A percentile compares a stretch with the other conserved stretches of the same genome.
Evolutionary conservation across 2,888 invertebrate species (phyloP).

Genomic region (Ormyrus labotus): DNA sequence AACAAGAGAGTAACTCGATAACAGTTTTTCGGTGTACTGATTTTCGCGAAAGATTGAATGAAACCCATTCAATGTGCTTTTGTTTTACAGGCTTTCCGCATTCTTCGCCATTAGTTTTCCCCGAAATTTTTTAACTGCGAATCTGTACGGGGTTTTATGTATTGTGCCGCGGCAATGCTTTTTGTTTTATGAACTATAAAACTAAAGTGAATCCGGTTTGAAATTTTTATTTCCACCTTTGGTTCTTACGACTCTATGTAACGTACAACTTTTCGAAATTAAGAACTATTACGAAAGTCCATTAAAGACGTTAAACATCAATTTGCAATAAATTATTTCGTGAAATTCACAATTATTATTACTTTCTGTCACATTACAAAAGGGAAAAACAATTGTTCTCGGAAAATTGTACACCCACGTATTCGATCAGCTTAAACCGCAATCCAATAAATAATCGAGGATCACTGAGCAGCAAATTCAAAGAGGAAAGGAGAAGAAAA

Average conservation of each 20-base stretch:
- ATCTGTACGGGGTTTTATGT: neutral
- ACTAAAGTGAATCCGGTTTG: constrained; percentile 3
- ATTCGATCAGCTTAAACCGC: no score
- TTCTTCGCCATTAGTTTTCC: constrained; percentile 35
- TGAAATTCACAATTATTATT: no score
- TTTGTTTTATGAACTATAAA: constrained; percentile 15
- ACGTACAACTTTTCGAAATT: no score
- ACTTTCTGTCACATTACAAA: no score
- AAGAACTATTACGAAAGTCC: no score
- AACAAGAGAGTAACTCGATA: constrained; percentile 28
- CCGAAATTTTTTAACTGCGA: constrained; percentile 18
- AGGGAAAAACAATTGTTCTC: no score
- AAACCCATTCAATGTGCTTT: constrained; percentile 12
- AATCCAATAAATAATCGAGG: no score
- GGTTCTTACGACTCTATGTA: neutral
- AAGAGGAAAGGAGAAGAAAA: no score
- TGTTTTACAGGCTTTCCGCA: neutral
- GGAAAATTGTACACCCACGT: no score
- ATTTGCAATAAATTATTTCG: no score
- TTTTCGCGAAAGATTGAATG: constrained; percentile 9
- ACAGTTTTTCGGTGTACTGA: constrained; percentile 22
- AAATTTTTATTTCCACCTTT: neutral
- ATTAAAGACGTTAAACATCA: no score
- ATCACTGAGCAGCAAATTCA: no score
- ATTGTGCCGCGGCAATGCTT: neutral